phyloP scores from a whole-genome alignment of 2,797 vertebrate genomes.

The Pseudocheirus occidentalis region DNA sequence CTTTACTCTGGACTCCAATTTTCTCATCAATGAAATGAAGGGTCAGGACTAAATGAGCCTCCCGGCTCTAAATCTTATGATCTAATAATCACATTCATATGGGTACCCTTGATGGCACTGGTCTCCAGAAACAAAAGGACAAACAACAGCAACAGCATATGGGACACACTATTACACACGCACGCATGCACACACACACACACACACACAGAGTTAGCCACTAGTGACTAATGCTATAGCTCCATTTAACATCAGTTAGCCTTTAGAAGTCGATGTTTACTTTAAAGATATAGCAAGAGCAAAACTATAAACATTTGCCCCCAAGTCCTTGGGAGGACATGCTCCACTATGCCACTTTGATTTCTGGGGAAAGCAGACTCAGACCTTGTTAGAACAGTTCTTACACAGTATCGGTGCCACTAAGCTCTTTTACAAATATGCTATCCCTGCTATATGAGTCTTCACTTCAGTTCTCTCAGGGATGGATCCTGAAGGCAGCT shows the following conservation, averaged over 20 bases:
- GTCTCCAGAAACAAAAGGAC: no score
- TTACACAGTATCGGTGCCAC: neutral
- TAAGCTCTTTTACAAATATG: neutral
- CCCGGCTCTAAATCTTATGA: neutral
- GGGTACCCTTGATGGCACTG: no score
- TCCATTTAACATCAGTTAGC: neutral
- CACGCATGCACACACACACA: neutral
- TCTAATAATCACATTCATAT: neutral
- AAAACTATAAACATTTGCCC: neutral
- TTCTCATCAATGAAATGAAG: neutral
- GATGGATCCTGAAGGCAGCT: no score
- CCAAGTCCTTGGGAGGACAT: neutral
- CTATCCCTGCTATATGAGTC: neutral
- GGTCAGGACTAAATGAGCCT: neutral
- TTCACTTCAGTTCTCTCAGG: neutral
- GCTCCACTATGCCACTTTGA: neutral
- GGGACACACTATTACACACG: neutral
- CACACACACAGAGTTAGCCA: neutral
- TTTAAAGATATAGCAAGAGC: neutral
- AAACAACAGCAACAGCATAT: neutral
- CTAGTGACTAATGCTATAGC: neutral
- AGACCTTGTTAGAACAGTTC: neutral
- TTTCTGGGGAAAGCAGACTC: no score
- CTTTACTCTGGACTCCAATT: neutral
- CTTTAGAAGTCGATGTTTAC: neutral